phyloP scores from a whole-genome alignment of 2,888 invertebrate species.

The Chrysotoxum bicinctum region DNA sequence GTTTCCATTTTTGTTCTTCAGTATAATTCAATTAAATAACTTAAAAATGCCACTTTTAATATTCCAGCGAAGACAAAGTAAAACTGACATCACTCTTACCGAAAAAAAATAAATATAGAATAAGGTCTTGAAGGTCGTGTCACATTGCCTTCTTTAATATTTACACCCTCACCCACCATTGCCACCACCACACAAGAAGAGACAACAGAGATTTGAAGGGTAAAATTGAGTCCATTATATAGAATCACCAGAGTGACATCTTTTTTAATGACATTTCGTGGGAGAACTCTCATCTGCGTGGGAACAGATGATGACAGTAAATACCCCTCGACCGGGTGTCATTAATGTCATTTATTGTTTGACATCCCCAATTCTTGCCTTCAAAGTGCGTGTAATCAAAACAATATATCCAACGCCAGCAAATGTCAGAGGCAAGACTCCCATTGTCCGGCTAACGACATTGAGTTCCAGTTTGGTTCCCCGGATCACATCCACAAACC shows the following conservation, averaged over 20 bases:
- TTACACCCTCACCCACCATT: not conserved
- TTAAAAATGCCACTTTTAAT: constrained; percentile 66
- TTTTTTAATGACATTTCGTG: constrained; percentile 66
- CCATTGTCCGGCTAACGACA: not conserved
- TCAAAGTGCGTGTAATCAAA: constrained; percentile 44
- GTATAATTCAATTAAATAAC: constrained; percentile 65
- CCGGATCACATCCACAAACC: constrained; percentile 29
- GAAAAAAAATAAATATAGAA: not conserved
- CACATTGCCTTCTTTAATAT: not conserved
- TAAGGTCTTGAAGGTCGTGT: not conserved
- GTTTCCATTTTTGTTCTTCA: constrained; percentile 31
- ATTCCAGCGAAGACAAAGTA: not conserved
- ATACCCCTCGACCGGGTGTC: constrained; percentile 30
- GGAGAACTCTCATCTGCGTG: constrained; percentile 36
- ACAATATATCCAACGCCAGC: constrained; percentile 25
- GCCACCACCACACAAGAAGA: not conserved
- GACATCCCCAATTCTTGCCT: constrained; percentile 57
- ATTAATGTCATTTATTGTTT: constrained; percentile 56
- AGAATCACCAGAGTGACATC: constrained; percentile 24
- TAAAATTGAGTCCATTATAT: constrained; percentile 52
- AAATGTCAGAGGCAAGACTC: constrained; percentile 14
- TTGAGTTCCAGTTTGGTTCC: not conserved
- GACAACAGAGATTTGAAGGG: not conserved
- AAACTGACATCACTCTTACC: not conserved
- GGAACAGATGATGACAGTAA: constrained; percentile 47